Base-by-base conservation (phyloP, 2,797 vertebrate species). In the Pipistrellus kuhlii region DNA sequence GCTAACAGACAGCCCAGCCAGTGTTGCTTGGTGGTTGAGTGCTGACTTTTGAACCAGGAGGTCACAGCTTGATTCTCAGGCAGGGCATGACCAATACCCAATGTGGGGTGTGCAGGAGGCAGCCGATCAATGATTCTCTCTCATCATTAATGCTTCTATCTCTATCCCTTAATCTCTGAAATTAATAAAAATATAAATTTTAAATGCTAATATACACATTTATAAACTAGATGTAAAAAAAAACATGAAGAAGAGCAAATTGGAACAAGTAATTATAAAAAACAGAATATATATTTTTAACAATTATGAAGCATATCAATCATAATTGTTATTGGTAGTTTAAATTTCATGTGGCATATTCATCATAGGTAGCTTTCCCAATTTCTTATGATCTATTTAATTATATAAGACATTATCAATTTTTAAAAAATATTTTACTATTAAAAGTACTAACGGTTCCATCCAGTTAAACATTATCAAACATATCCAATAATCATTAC, bases 171-270 rank as follows among this genome's bases (percentile, higher is more conserved):
- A 59, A 59, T 59, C 25, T 59, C 57, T 59, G 57, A 59, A 59
- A 59, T 30, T 62, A 62, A 62, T 14, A 62, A 30, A 62, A 30
- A 62, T 62, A 62, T 30, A 62, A 13, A 23, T 62, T 62, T 30
- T 62, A 41, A 92, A 71, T 53, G 66, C 25, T 82, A 94, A 90
- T 92, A 91, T 75, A 78, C 66, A 85, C 89, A 91, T 92, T 71
- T 90, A 46, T 78, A 82, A 91, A 83, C 46, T 53, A 85, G 41
- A 68, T 80, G 9, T 78, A 81, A 6, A 82, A 41, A 88, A 95
- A 88, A 95, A 85, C 23, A 46, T 21, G 6, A 92, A 18, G 59
- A 85, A 91, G 14, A 85, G 8, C 4, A 72, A 92, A 90, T 48
- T 46, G 9, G 53, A 95, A 73, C 4, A 85, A 75, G 55, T 55